Evolutionary conservation across 2,113 vertebrate species (phyloP), one percentile per base, ranked within the genome.

Genomic region (Scomber japonicus): DNA sequence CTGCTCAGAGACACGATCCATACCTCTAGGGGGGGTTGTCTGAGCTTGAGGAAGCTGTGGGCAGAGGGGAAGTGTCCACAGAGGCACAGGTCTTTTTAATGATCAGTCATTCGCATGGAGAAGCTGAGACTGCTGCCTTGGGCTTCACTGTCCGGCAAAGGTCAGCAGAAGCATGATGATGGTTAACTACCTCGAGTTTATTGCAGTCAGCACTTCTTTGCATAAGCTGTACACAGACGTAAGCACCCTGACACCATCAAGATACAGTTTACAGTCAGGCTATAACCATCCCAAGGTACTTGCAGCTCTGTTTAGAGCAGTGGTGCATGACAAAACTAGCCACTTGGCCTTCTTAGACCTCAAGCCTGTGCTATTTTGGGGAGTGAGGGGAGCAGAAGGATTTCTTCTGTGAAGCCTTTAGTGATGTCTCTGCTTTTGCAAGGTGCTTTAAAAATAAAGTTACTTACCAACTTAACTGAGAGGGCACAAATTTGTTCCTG

Each of bases 291-390:
- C 24, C 51, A 21, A 83, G 63, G 72, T 66, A 62, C 77, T 75
- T 7, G 4, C 40, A 63, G 84, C 55, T 1, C 63, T 50, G 74
- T 82, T 88, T 77, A 81, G 71, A 68, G 64, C 86, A 30, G 51
- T 19, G 61, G 73, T 50, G 85, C 85, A 45, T 81, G 71, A 86
- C 74, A 70, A 69, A 86, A 64, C 50, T 17, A 35, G 50, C 67
- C 64, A 65, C 79, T 83, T 83, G 83, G 63, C 81, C 79, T 78
- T 80, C 71, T 65, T n/a, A 75, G 69, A 89, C 80, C 82, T 87
- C 50, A 55, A 75, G 64, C 68, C 40, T 76, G 56, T 21, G 60
- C 85, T 87, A 69, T 85, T 88, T 75, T 74, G n/a, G 61, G 62
- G 16, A 61, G 48, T 8, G 40, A 19, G 57, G 51, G 49, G 24